Percentiles rank a stretch among this genome's conserved stretches.
phyloP scores from a whole-genome alignment of 2,888 invertebrate species.

The Phymatocera aterrima region DNA sequence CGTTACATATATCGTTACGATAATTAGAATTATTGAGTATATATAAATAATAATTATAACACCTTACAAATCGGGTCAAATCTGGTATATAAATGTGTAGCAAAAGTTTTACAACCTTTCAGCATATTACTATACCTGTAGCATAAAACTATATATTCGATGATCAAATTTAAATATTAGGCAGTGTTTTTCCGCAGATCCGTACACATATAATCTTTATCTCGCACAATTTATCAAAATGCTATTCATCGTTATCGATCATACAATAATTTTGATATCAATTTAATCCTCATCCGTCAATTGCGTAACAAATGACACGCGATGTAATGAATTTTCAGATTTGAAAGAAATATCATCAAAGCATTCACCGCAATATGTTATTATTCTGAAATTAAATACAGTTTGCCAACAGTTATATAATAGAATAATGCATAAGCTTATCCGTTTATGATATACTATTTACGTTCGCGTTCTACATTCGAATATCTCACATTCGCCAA shows the following conservation, averaged over 20 bases:
- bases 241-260: slow-evolving; percentile 3
- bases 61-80: slow-evolving; percentile 50
- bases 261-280: neutral
- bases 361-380: neutral
- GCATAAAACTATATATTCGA: slow-evolving; percentile 62
- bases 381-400: slow-evolving; percentile 24
- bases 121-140: slow-evolving; percentile 55
- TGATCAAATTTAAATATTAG: slow-evolving; percentile 53
- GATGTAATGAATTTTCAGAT: neutral
- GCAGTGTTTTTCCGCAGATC: slow-evolving; percentile 48
- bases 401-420: slow-evolving; percentile 10
- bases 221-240: slow-evolving; percentile 29
- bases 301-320: neutral
- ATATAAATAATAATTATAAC: slow-evolving; percentile 35
- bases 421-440: neutral
- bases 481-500: neutral
- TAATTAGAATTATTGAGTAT: slow-evolving; percentile 24
- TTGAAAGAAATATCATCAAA: neutral
- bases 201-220: slow-evolving; percentile 49
- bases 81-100: slow-evolving; percentile 69
- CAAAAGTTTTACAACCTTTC: slow-evolving; percentile 65
- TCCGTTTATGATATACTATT: neutral
- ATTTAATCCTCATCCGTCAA: neutral
- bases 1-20: slow-evolving; percentile 49
- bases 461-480: neutral